A percentile compares a stretch with the other conserved stretches of the same genome.
Evolutionary conservation across 64 coral and sea anemone species (phyloP).

Genomic region (Actinia equina): DNA sequence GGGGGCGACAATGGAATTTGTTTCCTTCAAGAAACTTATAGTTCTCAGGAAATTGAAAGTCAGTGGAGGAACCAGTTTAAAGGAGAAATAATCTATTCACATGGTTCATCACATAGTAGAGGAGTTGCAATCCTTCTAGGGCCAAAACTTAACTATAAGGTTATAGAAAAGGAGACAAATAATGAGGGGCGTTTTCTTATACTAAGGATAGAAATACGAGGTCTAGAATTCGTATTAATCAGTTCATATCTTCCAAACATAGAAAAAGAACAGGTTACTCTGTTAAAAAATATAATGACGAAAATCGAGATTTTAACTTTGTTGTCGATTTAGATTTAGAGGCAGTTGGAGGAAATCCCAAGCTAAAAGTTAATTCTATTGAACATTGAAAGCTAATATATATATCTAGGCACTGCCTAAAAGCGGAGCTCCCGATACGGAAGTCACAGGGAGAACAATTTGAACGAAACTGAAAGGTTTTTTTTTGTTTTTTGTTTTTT

Average conservation of each 20-base stretch:
- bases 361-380: no score
- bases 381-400: no score
- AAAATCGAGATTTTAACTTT: no score
- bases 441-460: no score
- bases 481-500: no score
- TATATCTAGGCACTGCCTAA: no score
- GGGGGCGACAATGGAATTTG: background rate
- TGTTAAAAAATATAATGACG: background rate
- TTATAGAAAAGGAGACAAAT: background rate
- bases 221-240: constrained; percentile 15
- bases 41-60: background rate
- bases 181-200: constrained; percentile 1
- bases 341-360: no score
- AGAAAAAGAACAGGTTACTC: constrained; percentile 5
- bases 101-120: background rate
- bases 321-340: no score
- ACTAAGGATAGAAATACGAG: background rate
- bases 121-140: background rate
- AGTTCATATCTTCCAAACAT: constrained; percentile 45
- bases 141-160: background rate
- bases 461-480: no score
- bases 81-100: background rate
- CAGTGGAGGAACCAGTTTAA: background rate
- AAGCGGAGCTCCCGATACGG: no score
- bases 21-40: constrained; percentile 1